Evolutionary conservation across 2,888 invertebrate genomes (phyloP), one percentile per base, ranked within the genome.

Genomic region (Glomeris marginata): DNA sequence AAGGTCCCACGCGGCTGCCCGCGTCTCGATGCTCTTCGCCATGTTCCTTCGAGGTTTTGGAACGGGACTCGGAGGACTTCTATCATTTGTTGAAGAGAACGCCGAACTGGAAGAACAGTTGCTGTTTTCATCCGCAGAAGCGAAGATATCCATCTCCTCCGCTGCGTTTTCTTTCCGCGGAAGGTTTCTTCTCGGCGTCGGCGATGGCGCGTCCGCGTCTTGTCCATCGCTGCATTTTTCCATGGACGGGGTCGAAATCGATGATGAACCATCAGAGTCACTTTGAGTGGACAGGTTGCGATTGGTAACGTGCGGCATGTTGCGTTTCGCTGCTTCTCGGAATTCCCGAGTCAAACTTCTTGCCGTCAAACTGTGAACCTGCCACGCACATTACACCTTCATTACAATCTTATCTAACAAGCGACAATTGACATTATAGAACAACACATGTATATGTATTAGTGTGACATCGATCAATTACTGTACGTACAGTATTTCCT

Each of bases 321-420:
- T 41, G 15, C 47, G 41, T 15, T 41, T 11, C 10, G 47, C 38
- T n/a, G 46, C 41, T 34, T 45, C 41, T 21, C 81, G 73, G 61
- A 84, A 80, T 66, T 83, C 77, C 58, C 74, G 77, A 2, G 84
- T 80, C 52, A 85, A 74, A 60, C 82, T 84, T 57, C 85, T 74
- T 6, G 84, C 85, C 35, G 85, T 85, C 55, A 85, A 68, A 65
- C 84, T 84, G 68, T 84, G 82, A 52, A 77, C 72, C 65, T 74
- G 69, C n/a, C 52, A 47, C 55, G 41, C 28, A 38, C 50, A 41
- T 5, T 22, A 47, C 22, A n/a, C 38, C 10, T 3, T 38, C 5
- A 34, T 8, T 15, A 33, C 16, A 44, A 34, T 44, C 8, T 15
- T 43, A 6, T 15, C 22, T 11, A 43, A 40, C 5, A 5, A 40